phyloP scores from a whole-genome alignment of 2,113 vertebrate genomes.

The Clupea harengus region DNA sequence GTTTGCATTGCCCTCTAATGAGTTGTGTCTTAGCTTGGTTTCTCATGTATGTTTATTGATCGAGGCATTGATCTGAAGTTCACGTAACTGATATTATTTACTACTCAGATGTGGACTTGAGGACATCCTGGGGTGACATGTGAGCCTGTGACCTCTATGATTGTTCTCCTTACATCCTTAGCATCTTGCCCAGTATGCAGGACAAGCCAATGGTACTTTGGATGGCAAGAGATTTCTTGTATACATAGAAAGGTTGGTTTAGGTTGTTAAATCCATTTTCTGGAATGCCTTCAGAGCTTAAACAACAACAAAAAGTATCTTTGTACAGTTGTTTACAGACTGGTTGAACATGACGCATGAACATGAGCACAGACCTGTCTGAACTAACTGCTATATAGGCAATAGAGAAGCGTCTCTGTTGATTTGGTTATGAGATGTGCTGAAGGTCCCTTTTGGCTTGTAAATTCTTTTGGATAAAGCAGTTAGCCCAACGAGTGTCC shows the following conservation, averaged over 20 bases:
- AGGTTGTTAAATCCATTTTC: too few relatives aligned
- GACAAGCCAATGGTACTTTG: neutral
- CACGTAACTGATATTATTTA: neutral
- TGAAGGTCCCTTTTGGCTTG: too few relatives aligned
- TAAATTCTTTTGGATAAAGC: neutral
- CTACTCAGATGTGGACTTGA: neutral
- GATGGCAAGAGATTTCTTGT: too few relatives aligned
- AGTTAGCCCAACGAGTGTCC: neutral
- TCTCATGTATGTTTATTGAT: neutral
- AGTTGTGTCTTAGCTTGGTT: neutral
- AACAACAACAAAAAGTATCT: too few relatives aligned
- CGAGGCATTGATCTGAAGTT: neutral
- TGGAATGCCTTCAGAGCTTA: too few relatives aligned
- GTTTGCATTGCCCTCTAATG: neutral
- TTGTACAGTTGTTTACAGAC: too few relatives aligned
- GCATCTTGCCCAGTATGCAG: neutral
- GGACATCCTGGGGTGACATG: neutral
- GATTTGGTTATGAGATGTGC: too few relatives aligned
- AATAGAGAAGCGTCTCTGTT: too few relatives aligned
- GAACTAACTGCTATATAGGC: too few relatives aligned
- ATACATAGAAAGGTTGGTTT: too few relatives aligned
- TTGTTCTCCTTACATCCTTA: neutral
- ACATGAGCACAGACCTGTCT: too few relatives aligned
- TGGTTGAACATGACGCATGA: too few relatives aligned
- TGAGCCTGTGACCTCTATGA: neutral